Evolutionary conservation across 2,888 invertebrate genomes (phyloP).

Genomic region (Germaria angustata): DNA sequence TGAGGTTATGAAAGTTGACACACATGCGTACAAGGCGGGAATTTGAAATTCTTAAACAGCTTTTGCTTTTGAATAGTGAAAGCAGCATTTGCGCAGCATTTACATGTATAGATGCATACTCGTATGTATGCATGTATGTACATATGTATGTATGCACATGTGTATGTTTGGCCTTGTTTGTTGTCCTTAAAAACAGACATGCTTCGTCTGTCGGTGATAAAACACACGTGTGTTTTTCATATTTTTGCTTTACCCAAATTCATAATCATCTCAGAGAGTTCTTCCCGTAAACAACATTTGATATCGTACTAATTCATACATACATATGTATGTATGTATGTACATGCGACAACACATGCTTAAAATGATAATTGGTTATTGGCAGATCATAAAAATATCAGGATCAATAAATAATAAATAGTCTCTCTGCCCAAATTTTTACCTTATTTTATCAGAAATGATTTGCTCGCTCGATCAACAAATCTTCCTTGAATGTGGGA

Average conservation of each 20-base stretch:
- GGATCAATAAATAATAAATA: background rate
- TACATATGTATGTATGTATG: too few species aligned
- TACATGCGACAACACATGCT: slow-evolving; percentile 59
- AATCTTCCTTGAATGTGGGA: background rate
- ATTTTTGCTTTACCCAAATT: slow-evolving; percentile 26
- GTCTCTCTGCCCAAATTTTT: background rate
- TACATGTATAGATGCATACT: background rate
- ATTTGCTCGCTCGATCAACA: background rate
- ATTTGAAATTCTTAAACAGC: slow-evolving; percentile 41
- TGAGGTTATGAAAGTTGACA: slow-evolving; percentile 63
- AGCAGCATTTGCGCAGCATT: slow-evolving; percentile 18
- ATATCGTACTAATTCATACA: background rate
- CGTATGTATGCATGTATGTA: too few species aligned
- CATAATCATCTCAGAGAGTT: slow-evolving; percentile 47
- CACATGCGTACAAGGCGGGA: slow-evolving; percentile 58
- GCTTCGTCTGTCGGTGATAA: slow-evolving; percentile 45
- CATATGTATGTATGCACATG: background rate
- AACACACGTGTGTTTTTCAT: slow-evolving; percentile 59
- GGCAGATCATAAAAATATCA: slow-evolving; percentile 6
- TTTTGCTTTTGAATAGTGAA: slow-evolving; percentile 53
- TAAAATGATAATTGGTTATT: slow-evolving; percentile 31
- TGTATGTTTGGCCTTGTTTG: background rate
- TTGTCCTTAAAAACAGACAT: slow-evolving; percentile 31
- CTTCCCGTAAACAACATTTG: slow-evolving; percentile 1
- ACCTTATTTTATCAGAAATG: background rate